phyloP scores from a whole-genome alignment of 2,888 invertebrate species.

The Leptinotarsa rubiginosa region DNA sequence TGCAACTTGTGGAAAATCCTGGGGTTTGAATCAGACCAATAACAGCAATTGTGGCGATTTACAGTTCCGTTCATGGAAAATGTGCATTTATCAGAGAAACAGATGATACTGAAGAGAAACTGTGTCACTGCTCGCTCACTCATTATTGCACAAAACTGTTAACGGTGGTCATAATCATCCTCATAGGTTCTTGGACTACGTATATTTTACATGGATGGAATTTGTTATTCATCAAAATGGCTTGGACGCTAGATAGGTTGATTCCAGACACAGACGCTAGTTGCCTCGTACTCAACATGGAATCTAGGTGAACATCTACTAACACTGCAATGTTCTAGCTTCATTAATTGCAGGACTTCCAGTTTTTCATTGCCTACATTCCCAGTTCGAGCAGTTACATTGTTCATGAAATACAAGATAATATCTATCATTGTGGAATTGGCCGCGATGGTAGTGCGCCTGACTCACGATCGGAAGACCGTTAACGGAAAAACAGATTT shows the following conservation, averaged over 20 bases:
- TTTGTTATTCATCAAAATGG: too few species aligned
- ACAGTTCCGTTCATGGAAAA: not conserved
- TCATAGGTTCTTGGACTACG: not conserved
- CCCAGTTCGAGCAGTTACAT: not conserved
- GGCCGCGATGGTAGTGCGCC: too few species aligned
- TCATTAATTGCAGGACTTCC: not conserved
- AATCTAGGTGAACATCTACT: not conserved
- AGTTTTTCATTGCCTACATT: not conserved
- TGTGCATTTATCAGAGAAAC: not conserved
- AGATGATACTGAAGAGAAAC: not conserved
- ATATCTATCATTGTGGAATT: too few species aligned
- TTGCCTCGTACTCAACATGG: not conserved
- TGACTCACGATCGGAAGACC: too few species aligned
- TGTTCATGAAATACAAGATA: too few species aligned
- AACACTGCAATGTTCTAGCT: not conserved
- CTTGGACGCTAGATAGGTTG: not conserved
- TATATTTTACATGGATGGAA: not conserved
- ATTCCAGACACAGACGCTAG: not conserved
- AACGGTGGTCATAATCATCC: not conserved
- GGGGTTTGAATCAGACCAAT: not conserved
- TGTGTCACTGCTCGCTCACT: not conserved
- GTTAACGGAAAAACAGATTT: too few species aligned
- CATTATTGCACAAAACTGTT: too few species aligned
- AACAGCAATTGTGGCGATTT: not conserved
- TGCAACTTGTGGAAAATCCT: not conserved